phyloP scores from a whole-genome alignment of 92 coral and sea anemone species.

The Porites divaricata region DNA sequence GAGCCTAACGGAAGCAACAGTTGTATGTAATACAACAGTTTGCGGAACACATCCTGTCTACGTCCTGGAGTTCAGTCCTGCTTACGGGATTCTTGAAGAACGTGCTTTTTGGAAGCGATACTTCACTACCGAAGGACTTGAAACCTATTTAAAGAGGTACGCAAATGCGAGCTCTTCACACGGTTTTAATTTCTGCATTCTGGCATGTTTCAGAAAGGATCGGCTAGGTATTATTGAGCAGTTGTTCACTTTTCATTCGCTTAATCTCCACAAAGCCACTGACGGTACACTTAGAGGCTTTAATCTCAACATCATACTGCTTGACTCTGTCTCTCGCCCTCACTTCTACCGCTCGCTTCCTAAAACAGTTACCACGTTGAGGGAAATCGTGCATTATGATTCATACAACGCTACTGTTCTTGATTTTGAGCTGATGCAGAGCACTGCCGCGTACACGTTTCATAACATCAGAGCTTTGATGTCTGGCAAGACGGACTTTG shows the following conservation, averaged over 20 bases:
- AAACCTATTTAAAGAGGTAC: slow-evolving; percentile 61
- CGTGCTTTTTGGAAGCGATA: slow-evolving; percentile 65
- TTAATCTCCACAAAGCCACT: slow-evolving; percentile 9
- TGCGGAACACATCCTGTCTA: slow-evolving; percentile 70
- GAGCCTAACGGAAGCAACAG: slow-evolving; percentile 1
- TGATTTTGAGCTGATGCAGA: slow-evolving; percentile 82
- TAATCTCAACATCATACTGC: slow-evolving; percentile 75
- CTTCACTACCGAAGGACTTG: slow-evolving; percentile 47
- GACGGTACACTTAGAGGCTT: slow-evolving; percentile 4
- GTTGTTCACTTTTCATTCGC: slow-evolving; percentile 62
- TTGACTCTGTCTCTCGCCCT: slow-evolving; percentile 83
- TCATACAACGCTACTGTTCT: slow-evolving; percentile 53
- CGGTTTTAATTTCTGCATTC: slow-evolving; percentile 69
- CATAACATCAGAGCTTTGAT: slow-evolving; percentile 71
- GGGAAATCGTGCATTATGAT: slow-evolving; percentile 44
- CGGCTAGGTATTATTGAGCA: slow-evolving; percentile 62
- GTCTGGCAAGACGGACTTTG: slow-evolving; percentile 59
- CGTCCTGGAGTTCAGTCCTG: slow-evolving; percentile 52
- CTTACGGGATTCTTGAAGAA: slow-evolving; percentile 61
- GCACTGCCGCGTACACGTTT: slow-evolving; percentile 73
- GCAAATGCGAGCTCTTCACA: slow-evolving; percentile 13
- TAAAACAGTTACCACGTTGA: slow-evolving; percentile 59
- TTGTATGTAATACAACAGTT: slow-evolving; percentile 47
- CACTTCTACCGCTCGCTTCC: slow-evolving; percentile 88
- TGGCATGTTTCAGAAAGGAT: slow-evolving; percentile 55